A percentile compares a stretch with the other conserved stretches of the same genome.
Evolutionary conservation across 2,113 vertebrate genomes (phyloP).

Genomic region (Nansenia antarctica): DNA sequence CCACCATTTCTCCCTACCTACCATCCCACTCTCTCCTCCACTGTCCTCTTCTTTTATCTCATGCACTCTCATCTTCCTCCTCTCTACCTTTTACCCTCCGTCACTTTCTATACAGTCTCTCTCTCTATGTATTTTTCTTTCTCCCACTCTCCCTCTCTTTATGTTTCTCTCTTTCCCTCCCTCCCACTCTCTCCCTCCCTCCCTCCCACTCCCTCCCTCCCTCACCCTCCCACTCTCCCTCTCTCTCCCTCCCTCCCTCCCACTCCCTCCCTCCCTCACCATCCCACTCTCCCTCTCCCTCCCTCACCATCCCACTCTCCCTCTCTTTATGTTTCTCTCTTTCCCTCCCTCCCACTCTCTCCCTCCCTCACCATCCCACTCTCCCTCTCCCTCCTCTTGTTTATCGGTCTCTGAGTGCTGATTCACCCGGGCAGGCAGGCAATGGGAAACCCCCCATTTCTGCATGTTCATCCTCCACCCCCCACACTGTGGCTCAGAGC

Average conservation of each 20-base stretch:
- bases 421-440: slow-evolving; percentile 49
- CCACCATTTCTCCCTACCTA: not conserved
- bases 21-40: not conserved
- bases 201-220: slow-evolving; percentile 44
- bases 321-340: not conserved
- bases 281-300: slow-evolving; percentile 17
- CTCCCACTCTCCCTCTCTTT: slow-evolving; percentile 13
- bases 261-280: slow-evolving; percentile 25
- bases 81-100: too few species aligned
- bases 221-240: slow-evolving; percentile 20
- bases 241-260: slow-evolving; percentile 12
- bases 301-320: slow-evolving; percentile 20
- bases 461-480: slow-evolving; percentile 34
- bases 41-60: not conserved
- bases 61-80: not conserved
- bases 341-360: slow-evolving; percentile 10
- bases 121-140: not conserved
- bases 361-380: slow-evolving; percentile 22
- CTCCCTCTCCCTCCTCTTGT: slow-evolving; percentile 11
- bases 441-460: slow-evolving; percentile 61
- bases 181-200: slow-evolving; percentile 29
- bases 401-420: slow-evolving; percentile 46
- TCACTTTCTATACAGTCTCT: not conserved
- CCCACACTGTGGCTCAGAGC: slow-evolving; percentile 35
- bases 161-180: slow-evolving; percentile 23